Evolutionary conservation across 1,140 invertebrate genomes (phyloP).

Genomic region (Aphelenchoides fujianensis): DNA sequence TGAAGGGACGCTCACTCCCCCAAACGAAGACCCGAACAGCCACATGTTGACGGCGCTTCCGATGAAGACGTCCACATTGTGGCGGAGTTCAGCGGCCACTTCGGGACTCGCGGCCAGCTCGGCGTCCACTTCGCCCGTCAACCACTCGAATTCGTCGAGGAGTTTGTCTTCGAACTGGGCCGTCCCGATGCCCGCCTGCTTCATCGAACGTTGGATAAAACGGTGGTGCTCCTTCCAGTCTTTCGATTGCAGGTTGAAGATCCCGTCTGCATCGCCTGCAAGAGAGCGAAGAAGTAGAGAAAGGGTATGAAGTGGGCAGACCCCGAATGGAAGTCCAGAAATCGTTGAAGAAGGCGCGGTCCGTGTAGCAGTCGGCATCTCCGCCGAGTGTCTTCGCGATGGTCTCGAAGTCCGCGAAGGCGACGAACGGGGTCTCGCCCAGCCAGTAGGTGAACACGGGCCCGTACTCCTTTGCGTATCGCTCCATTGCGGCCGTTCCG

Average conservation of each 20-base stretch:
- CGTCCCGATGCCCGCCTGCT: not conserved
- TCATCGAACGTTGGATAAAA: not conserved
- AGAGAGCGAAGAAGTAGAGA: not conserved
- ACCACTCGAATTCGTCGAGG: not conserved
- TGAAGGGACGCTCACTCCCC: not conserved
- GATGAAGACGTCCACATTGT: not conserved
- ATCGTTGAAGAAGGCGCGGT: conserved; percentile 8
- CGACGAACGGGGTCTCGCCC: conserved; percentile 17
- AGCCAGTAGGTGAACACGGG: conserved; percentile 31
- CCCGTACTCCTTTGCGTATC: conserved; percentile 24
- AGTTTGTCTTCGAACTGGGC: not conserved
- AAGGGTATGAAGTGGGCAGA: not conserved
- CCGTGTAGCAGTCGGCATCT: conserved; percentile 6
- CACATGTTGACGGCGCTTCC: not conserved
- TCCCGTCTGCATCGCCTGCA: not conserved
- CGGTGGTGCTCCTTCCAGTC: not conserved
- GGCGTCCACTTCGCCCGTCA: not conserved
- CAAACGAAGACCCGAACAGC: not conserved
- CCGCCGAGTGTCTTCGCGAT: conserved; percentile 21
- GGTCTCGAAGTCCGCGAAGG: not conserved
- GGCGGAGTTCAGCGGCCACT: not conserved
- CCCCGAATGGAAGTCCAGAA: conserved; percentile 16
- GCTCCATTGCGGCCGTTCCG: conserved; percentile 15
- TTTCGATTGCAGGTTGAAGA: not conserved
- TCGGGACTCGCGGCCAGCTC: not conserved